These are phyloP conservation scores for Bombus turneri DNA, from an alignment of 1,140 invertebrate species.

Conservation along the genomic window DNA sequence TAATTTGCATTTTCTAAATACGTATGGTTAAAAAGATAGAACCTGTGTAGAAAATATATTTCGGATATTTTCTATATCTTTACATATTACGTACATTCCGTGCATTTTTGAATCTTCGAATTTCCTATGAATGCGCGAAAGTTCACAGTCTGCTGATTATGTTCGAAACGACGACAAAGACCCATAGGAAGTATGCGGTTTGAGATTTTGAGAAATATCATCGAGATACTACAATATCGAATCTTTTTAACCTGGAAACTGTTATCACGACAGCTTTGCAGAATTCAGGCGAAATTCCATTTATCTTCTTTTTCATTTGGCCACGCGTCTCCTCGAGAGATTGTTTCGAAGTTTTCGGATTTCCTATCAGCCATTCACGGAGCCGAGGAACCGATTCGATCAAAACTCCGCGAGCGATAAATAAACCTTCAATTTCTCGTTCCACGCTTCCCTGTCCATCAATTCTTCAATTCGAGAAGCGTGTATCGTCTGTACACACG, in stretches of 20 bases:
- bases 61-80: too few relatives aligned
- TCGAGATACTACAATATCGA: background rate
- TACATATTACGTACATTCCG: too few relatives aligned
- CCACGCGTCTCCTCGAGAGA: conserved; percentile 15
- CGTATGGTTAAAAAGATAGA: too few relatives aligned
- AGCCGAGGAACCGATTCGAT: conserved; percentile 57
- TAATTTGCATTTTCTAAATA: background rate
- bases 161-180: background rate
- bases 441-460: conserved; percentile 37
- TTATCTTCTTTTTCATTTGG: conserved; percentile 62
- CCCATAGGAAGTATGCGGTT: background rate
- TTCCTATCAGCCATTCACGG: conserved; percentile 63
- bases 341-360: conserved; percentile 59
- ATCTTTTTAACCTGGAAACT: background rate
- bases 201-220: background rate
- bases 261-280: conserved; percentile 41
- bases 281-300: conserved; percentile 59
- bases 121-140: too few relatives aligned
- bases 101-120: too few relatives aligned
- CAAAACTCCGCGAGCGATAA: conserved; percentile 64
- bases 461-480: conserved; percentile 40
- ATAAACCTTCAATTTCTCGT: conserved; percentile 64
- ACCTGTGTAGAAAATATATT: too few relatives aligned
- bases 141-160: background rate
- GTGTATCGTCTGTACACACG: conserved; percentile 14